phyloP scores from a whole-genome alignment of 2,888 invertebrate species.

The Dasypolia templi region DNA sequence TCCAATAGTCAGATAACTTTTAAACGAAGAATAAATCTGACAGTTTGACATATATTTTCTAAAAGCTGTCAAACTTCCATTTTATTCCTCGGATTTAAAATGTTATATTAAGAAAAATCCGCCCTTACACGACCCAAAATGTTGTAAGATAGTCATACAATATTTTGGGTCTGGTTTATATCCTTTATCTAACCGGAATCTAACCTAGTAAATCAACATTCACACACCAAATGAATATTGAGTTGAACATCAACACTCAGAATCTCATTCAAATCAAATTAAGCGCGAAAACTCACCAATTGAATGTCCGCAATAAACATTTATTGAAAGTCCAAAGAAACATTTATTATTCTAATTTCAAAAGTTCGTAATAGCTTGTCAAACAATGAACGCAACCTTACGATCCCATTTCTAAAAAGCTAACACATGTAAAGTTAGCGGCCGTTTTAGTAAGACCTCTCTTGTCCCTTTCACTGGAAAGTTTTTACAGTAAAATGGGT shows the following conservation, averaged over 20 bases:
- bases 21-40: too few relatives aligned
- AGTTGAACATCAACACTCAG: conserved; percentile 26
- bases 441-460: conserved; percentile 68
- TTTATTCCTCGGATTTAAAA: too few relatives aligned
- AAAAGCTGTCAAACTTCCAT: too few relatives aligned
- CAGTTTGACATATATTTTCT: too few relatives aligned
- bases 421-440: conserved; percentile 78
- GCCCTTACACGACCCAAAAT: too few relatives aligned
- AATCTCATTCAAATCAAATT: conserved; percentile 31
- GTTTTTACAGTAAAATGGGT: conserved; percentile 55
- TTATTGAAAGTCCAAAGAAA: conserved; percentile 72
- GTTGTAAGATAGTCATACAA: too few relatives aligned
- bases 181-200: conserved; percentile 14
- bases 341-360: conserved; percentile 73
- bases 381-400: conserved; percentile 78
- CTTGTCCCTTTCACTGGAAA: conserved; percentile 62
- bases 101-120: too few relatives aligned
- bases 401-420: conserved; percentile 83
- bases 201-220: background rate
- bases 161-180: too few relatives aligned
- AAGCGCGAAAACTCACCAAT: conserved; percentile 37
- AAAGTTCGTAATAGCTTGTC: conserved; percentile 79
- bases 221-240: background rate
- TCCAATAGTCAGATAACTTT: too few relatives aligned
- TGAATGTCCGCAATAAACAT: conserved; percentile 53